These are phyloP conservation scores for Helogale parvula DNA, from an alignment of 2,113 vertebrate species.

Conservation along the genomic window DNA sequence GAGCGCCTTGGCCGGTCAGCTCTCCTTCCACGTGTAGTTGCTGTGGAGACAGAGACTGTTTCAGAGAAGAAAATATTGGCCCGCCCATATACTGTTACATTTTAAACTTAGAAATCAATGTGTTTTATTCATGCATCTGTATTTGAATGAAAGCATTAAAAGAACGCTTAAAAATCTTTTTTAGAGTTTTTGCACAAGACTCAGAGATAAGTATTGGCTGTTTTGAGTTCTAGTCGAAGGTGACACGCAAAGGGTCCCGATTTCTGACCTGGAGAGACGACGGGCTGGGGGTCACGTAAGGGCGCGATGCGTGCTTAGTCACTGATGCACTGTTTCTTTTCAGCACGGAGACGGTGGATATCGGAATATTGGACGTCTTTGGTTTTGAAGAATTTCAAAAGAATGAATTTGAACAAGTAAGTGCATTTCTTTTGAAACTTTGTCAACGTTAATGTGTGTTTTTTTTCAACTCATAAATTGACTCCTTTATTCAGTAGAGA, in stretches of 20 bases:
- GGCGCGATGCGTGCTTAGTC: not conserved
- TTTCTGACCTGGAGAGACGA: not conserved
- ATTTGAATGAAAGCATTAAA: not conserved
- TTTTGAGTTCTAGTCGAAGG: not conserved
- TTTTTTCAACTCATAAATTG: not conserved
- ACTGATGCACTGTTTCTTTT: not conserved
- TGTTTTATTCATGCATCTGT: not conserved
- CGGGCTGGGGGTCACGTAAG: rapidly evolving
- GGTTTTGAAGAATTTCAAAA: constrained; percentile 96
- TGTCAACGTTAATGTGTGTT: not conserved
- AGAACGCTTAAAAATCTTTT: too few species aligned
- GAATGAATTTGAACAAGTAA: constrained; percentile 95
- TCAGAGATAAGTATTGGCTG: not conserved
- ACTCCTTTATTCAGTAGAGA: not conserved
- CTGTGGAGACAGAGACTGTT: not conserved
- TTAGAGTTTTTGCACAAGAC: not conserved
- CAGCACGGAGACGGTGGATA: constrained; percentile 90
- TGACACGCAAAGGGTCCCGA: rapidly evolving
- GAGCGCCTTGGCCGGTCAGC: rapidly evolving
- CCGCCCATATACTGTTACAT: rapidly evolving
- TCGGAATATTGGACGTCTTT: constrained; percentile 95
- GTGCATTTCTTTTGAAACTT: constrained; percentile 38
- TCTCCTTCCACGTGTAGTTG: rapidly evolving
- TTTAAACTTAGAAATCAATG: not conserved
- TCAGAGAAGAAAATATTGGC: not conserved